Evolutionary conservation across 2,888 invertebrate genomes (phyloP), one percentile per base, ranked within the genome.

Genomic region (Cephus rjabovi): DNA sequence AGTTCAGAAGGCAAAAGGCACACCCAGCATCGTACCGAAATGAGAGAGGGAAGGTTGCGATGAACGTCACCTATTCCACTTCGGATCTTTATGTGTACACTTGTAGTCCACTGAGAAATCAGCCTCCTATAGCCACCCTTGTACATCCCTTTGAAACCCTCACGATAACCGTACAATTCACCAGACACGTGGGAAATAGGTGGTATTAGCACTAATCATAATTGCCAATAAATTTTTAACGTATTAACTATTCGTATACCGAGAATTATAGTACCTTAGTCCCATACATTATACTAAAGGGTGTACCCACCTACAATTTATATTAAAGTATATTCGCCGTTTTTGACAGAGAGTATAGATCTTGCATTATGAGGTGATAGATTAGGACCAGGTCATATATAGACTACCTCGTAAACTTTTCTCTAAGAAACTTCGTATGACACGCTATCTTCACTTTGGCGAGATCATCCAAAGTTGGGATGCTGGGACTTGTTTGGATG

Each of bases 31-130:
- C 56, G 56, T 9, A 56, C 56, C 23, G 23, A 23, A 56, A 9
- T 56, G 56, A 56, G 56, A 34, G 71, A 71, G 71, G 71, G 71
- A 15, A 34, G 33, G 15, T 23, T 33, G 71, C 11, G 71, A 71
- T 71, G 71, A 71, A 71, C 77, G 33, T 77, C 31, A 35, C 6
- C 70, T 70, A 15, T 70, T 56, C 23, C 31, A 35, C 37, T 6
- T 56, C 75, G 11, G 35, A 74, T 77, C 69, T 71, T 69, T 70
- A 30, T 71, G 71, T 69, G 33, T 75, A 74, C 74, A 11, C 69
- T 23, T 11, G 34, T 40, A 75, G 70, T 77, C 75, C 77, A 71
- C 70, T 75, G 77, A 77, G 77, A 77, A 77, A 77, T 77, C 75
- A 77, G 71, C 71, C 70, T 71, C 75, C 37, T 77, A 33, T n/a